Base-by-base conservation (phyloP, 2,113 vertebrate species). In the Hyaena hyaena region DNA sequence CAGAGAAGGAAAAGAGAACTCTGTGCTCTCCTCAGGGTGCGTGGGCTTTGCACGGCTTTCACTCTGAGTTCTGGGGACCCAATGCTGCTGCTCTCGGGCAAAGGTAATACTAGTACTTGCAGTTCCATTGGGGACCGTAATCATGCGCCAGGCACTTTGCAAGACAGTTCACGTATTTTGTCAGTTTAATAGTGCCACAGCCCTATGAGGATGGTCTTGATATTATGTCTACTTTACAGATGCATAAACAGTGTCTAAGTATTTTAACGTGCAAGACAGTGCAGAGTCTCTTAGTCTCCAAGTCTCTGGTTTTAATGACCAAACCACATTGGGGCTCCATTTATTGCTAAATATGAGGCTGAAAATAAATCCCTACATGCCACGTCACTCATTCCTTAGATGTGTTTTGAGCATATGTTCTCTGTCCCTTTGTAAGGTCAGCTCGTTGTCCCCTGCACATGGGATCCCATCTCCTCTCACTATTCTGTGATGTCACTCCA, bases 341-440 rank as follows among this genome's bases (percentile, higher is more conserved):
- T 66, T 69, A n/a, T 74, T 55, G 17, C 15, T 74, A 83, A 92
- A 83, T 86, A 66, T 31, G 82, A 33, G 85, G 81, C 10, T 26
- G 35, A 88, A 95, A 94, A 50, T 50, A 76, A 90, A 48, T 82
- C 26, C 23, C 6, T n/a, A 50, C 24, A 10, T 71, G 68, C n/a
- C 31, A 66, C 35, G 23, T 39, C n/a, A 31, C 39, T 83, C 5
- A 10, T 28, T 69, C 28, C 39, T 65, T 84, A 61, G 65, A 19
- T 5, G 19, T 50, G 26, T 63, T 79, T 93, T n/a, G 24, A 89
- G 3, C 53, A 16, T 0, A 3, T 68, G 17, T 19, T 65, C 50
- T 33, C 23, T 12, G 7, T 0, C 58, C n/a, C 26, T 88, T 35
- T 35, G 33, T 82, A 55, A 94, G n/a, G 24, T 2, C n/a, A 84